Percentiles rank a stretch among this genome's conserved stretches.
phyloP scores from a whole-genome alignment of 2,797 vertebrate species.

The Gobionotothen gibberifrons region DNA sequence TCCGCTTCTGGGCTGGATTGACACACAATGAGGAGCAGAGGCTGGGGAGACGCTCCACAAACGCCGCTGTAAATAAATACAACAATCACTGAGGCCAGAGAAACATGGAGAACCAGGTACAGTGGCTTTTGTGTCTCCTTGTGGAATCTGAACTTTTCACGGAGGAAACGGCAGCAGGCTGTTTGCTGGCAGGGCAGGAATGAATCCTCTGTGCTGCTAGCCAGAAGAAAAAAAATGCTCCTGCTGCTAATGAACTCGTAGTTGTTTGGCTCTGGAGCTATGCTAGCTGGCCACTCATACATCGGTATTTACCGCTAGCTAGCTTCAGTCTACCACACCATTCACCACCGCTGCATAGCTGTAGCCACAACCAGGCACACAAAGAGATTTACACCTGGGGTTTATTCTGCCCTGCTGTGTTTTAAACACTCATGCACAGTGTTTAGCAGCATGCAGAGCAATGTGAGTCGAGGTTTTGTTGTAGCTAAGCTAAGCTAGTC shows the following conservation, averaged over 20 bases:
- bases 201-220: constrained; percentile 72
- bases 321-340: constrained; percentile 58
- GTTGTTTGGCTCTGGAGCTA: constrained; percentile 82
- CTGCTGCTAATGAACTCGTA: constrained; percentile 80
- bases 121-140: constrained; percentile 59
- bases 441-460: neutral
- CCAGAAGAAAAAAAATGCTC: constrained; percentile 69
- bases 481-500: constrained; percentile 72
- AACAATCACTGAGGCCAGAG: constrained; percentile 79
- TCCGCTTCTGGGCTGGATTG: constrained; percentile 89
- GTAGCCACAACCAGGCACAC: constrained; percentile 62
- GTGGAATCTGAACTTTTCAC: constrained; percentile 52
- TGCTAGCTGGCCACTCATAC: constrained; percentile 82
- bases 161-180: constrained; percentile 57
- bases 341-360: constrained; percentile 66
- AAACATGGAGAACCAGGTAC: constrained; percentile 90
- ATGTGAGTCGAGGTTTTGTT: constrained; percentile 52
- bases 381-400: constrained; percentile 62
- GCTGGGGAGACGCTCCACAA: constrained; percentile 84
- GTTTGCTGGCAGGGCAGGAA: constrained; percentile 62
- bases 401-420: constrained; percentile 25
- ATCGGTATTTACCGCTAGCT: constrained; percentile 82
- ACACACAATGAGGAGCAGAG: constrained; percentile 90
- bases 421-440: constrained; percentile 44
- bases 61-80: constrained; percentile 88